Evolutionary conservation across 2,113 vertebrate species (phyloP), one percentile per base, ranked within the genome.

Genomic region (Bothrops jararaca): DNA sequence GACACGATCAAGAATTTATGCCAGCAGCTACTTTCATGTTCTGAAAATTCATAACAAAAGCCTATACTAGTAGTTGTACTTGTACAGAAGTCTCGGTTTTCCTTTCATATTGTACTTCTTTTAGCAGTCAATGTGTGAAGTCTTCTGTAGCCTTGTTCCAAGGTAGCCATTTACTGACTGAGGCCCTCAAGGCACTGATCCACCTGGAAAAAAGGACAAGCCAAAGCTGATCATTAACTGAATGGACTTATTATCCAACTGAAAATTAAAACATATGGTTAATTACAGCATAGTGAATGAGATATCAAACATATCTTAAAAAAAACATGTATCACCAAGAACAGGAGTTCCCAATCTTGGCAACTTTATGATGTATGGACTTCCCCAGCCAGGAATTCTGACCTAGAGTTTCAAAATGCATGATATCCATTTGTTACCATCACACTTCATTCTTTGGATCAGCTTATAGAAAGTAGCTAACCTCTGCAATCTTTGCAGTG

Each of bases 101-200:
- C 80, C 80, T 92, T 91, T 98, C 94, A 98, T 98, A 99, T 99
- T 92, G 97, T 98, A 18, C 98, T 99, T 99, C 98, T 57, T 99
- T 98, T 23, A 98, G 94, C 45, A 98, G 98, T 9, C 93, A 97
- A 64, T 96, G 98, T 96, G 98, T 98, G 95, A 98, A 98, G 94
- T 98, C 97, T 93, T 98, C 98, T 95, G 99, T 98, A 90, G 98
- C 98, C 92, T 98, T 97, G 91, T 98, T 98, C 53, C 98, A 95
- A 60, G 98, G 98, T 93, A 98, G 92, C 99, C 98, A 99, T 96
- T 99, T 99, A 92, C 97, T 98, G 95, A 98, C 97, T 9, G 99
- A 99, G 4, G 96, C 95, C 97, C 97, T 98, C 94, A 99, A 95
- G 89, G 98, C 98, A 92, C 97, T 95, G 92, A 99, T 98, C 98